A percentile compares a stretch with the other conserved stretches of the same genome.
Conservation (phyloP, 2,888 invertebrate species). For the Drosophila anomelani region DNA sequence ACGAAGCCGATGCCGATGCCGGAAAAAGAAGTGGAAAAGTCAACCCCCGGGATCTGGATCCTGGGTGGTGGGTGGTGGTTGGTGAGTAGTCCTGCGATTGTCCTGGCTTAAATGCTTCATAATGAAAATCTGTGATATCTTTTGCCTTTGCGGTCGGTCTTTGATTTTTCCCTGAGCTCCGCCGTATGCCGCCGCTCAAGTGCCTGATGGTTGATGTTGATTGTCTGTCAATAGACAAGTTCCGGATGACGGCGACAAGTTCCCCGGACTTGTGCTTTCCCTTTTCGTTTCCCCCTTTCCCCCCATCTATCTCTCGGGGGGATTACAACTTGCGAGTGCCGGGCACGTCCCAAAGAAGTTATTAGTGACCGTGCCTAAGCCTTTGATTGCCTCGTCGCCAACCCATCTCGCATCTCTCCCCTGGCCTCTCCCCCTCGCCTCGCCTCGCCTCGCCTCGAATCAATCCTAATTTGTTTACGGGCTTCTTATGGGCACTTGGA, state of each 20-base stretch:
- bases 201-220: constrained; percentile 61
- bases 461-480: constrained; percentile 51
- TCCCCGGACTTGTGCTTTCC: not conserved
- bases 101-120: constrained; percentile 74
- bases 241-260: constrained; percentile 31
- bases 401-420: not conserved
- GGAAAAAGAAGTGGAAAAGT: constrained; percentile 37
- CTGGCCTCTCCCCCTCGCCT: not conserved
- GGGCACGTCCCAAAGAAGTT: constrained; percentile 50
- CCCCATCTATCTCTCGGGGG: not conserved
- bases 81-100: constrained; percentile 39
- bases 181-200: constrained; percentile 73
- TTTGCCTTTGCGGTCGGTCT: constrained; percentile 48
- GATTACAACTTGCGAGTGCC: constrained; percentile 45
- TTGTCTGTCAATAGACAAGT: constrained; percentile 76
- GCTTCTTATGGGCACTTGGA: constrained; percentile 62
- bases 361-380: constrained; percentile 62
- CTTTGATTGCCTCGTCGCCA: constrained; percentile 64
- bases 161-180: constrained; percentile 24
- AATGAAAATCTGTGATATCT: constrained; percentile 76
- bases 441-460: not conserved
- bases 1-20: constrained; percentile 13
- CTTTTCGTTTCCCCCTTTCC: too few relatives aligned
- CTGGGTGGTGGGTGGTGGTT: not conserved
- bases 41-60: constrained; percentile 18